Conservation (phyloP, 2,888 invertebrate species). For the Drosophila infuscata region DNA sequence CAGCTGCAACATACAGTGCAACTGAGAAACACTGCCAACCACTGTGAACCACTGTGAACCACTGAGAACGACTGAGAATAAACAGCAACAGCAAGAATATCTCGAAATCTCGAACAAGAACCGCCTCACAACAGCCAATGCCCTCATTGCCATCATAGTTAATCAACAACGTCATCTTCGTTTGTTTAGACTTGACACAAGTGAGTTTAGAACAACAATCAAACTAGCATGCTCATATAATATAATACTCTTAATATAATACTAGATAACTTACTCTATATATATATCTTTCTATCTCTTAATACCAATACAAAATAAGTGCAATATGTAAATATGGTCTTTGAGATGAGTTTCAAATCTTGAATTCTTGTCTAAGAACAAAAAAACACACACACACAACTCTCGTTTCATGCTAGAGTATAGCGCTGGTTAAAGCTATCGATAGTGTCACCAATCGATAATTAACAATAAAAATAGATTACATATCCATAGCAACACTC, state of each 20-base stretch:
- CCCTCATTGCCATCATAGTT: slow-evolving; percentile 78
- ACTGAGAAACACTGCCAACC: not conserved
- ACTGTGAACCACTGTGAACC: not conserved
- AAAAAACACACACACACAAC: not conserved
- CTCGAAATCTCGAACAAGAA: slow-evolving; percentile 34
- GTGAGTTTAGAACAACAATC: slow-evolving; percentile 66
- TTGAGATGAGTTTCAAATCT: not conserved
- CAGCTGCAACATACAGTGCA: slow-evolving; percentile 16
- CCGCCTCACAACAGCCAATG: slow-evolving; percentile 76
- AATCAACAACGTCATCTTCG: slow-evolving; percentile 76
- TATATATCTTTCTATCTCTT: not conserved
- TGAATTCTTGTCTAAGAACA: slow-evolving; percentile 21
- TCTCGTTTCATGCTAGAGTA: slow-evolving; percentile 7
- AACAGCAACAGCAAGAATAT: slow-evolving; percentile 35
- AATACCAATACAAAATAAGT: not conserved
- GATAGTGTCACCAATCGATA: slow-evolving; percentile 14
- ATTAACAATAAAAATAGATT: not conserved
- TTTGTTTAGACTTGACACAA: slow-evolving; percentile 80
- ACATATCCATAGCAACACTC: not conserved
- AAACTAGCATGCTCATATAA: slow-evolving; percentile 46
- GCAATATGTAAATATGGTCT: not conserved
- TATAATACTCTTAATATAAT: not conserved
- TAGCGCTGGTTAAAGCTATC: not conserved
- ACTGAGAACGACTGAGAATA: not conserved
- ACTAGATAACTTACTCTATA: not conserved